Base-by-base conservation (phyloP, 2,888 invertebrate genomes). In the Meiosimyza platycephala region DNA sequence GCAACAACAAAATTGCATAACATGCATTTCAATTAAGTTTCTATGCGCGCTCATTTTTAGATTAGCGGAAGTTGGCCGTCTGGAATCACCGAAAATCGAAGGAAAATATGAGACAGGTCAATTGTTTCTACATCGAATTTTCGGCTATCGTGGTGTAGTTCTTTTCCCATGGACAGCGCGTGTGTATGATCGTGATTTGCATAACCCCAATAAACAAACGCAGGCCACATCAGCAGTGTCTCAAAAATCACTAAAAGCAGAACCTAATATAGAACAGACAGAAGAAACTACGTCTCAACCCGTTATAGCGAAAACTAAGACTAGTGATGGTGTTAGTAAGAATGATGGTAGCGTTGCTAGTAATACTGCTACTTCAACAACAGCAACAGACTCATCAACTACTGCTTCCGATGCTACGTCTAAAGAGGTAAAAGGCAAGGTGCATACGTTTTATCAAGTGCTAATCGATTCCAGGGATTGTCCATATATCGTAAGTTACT, bases 381-480 rank as follows among this genome's bases (percentile, higher is more conserved):
- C 62, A 22, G n/a, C 54, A 9, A 70, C 22, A 15, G 62, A 28
- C 28, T 28, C 28, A 4, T 28, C 28, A 28, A 28, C 62, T 54
- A 55, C 79, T 11, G 78, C 75, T 60, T 59, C 54, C 6, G 78
- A 71, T 7, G 89, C 86, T 78, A 93, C 92, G 16, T 92, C 93
- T 48, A 95, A 95, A 85, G 96, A 96, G 88, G 95, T 95, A 12
- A 94, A 96, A 87, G 96, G 97, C 63, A 91, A 93, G 84, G 94
- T 95, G 9, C 96, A 97, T 82, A 95, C 97, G 54, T 99, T 97
- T 87, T 99, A 99, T 87, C 98, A 99, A 90, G 98, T 98, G 57
- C 90, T 99, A 57, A 98, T 99, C 79, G 99, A 99, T 88, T 94
- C 96, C 75, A 90, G 98, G 84, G 99, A 99, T 89, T 97, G 97